These are phyloP conservation scores for Nomada lathburiana DNA, from an alignment of 2,888 invertebrate genomes.

Conservation along the genomic window DNA sequence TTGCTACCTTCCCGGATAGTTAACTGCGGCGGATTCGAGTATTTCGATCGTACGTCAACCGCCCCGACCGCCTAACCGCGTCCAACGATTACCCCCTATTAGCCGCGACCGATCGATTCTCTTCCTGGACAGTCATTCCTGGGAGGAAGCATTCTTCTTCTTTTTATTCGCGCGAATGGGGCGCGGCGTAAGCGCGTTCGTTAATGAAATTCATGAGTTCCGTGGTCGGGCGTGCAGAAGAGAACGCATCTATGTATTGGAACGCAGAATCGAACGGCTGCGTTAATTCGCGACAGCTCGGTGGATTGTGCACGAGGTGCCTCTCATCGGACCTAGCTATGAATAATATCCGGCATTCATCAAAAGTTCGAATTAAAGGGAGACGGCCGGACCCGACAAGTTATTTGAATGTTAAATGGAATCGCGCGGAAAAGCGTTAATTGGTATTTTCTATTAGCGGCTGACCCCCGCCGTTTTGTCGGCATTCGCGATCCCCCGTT, in stretches of 20 bases:
- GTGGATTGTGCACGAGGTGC: slow-evolving; percentile 8
- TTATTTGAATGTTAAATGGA: slow-evolving; percentile 59
- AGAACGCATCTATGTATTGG: slow-evolving; percentile 7
- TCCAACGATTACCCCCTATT: slow-evolving; percentile 60
- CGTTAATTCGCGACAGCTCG: slow-evolving; percentile 46
- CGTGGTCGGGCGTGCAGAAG: not conserved
- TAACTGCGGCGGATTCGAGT: slow-evolving; percentile 71
- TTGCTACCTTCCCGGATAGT: slow-evolving; percentile 65
- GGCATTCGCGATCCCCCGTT: slow-evolving; percentile 12
- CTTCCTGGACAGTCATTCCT: slow-evolving; percentile 29
- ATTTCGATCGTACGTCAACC: slow-evolving; percentile 65
- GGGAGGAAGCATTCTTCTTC: too few relatives aligned
- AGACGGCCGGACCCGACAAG: slow-evolving; percentile 39
- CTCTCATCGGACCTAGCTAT: slow-evolving; percentile 42
- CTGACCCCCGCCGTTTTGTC: not conserved
- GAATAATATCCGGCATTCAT: slow-evolving; percentile 58
- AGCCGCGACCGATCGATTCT: slow-evolving; percentile 46
- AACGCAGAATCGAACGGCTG: slow-evolving; percentile 17
- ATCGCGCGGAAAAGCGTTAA: slow-evolving; percentile 44
- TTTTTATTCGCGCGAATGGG: not conserved
- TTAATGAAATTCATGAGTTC: slow-evolving; percentile 24
- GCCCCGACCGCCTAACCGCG: slow-evolving; percentile 13
- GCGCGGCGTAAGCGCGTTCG: not conserved
- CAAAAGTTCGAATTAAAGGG: slow-evolving; percentile 60
- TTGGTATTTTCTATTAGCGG: slow-evolving; percentile 57